Conservation (phyloP, 2,113 vertebrate genomes). For the Halcyon senegalensis region DNA sequence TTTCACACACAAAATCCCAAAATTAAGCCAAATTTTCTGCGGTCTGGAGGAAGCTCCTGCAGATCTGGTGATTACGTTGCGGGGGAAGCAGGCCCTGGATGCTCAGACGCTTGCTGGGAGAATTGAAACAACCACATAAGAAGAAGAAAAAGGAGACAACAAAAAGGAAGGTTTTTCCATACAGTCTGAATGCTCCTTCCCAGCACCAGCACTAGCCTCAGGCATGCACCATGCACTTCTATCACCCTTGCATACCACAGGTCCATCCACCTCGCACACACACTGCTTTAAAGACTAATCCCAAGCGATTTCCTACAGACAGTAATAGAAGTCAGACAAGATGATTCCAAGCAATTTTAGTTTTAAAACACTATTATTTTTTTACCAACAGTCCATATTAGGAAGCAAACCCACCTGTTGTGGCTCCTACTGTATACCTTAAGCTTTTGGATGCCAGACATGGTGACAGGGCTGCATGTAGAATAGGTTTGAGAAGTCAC, state of each 20-base stretch:
- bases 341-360: conserved; percentile 42
- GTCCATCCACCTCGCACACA: not conserved
- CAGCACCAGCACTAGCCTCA: not conserved
- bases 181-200: not conserved
- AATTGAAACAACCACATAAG: not conserved
- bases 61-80: not conserved
- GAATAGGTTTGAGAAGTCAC: not conserved
- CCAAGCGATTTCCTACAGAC: conserved; percentile 23
- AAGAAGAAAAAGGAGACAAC: not conserved
- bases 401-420: not conserved
- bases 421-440: not conserved
- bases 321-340: conserved; percentile 6
- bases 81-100: not conserved
- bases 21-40: not conserved
- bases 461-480: not conserved
- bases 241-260: not conserved
- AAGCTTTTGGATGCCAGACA: not conserved
- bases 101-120: accelerated
- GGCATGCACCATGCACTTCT: accelerated
- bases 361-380: not conserved
- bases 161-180: not conserved
- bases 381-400: not conserved
- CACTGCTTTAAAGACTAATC: not conserved
- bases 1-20: accelerated
- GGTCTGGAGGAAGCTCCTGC: accelerated